phyloP scores from a whole-genome alignment of 2,888 invertebrate genomes.

The Cynaeus angustus region DNA sequence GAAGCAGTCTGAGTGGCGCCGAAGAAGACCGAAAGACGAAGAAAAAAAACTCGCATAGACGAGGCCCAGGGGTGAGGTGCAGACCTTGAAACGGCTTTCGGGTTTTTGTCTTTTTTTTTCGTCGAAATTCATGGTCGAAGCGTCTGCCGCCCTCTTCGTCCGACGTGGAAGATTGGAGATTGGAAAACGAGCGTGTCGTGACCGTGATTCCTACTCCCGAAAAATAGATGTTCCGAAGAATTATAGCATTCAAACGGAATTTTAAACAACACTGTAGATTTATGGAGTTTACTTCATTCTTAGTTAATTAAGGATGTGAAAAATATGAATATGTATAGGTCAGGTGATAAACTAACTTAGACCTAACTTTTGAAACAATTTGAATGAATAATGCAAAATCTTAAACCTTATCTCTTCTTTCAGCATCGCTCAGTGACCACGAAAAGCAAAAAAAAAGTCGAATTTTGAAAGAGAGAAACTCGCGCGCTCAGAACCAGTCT shows the following conservation, averaged over 20 bases:
- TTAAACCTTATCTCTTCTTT: too few relatives aligned
- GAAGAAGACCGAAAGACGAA: conserved; percentile 23
- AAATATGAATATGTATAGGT: too few relatives aligned
- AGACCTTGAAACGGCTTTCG: conserved; percentile 61
- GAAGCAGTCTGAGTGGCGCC: conserved; percentile 50
- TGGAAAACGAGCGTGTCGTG: background rate
- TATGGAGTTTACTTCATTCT: too few relatives aligned
- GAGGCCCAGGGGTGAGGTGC: conserved; percentile 27
- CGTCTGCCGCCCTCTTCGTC: conserved; percentile 18
- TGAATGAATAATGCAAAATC: too few relatives aligned
- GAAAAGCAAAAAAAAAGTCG: conserved; percentile 19
- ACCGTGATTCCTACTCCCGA: too few relatives aligned
- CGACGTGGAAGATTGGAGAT: conserved; percentile 14
- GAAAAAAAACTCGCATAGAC: conserved; percentile 2
- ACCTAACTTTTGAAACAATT: too few relatives aligned
- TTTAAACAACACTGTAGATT: too few relatives aligned
- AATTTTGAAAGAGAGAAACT: conserved; percentile 48
- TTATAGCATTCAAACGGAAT: too few relatives aligned
- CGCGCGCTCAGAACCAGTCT: conserved; percentile 59
- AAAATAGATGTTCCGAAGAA: too few relatives aligned
- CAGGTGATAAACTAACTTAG: too few relatives aligned
- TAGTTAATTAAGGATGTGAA: too few relatives aligned
- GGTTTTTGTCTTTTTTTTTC: conserved; percentile 57
- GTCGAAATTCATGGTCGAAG: conserved; percentile 62
- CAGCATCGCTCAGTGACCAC: conserved; percentile 17